Conservation (phyloP, 2,888 invertebrate genomes). For the Xanthorhoe designata region DNA sequence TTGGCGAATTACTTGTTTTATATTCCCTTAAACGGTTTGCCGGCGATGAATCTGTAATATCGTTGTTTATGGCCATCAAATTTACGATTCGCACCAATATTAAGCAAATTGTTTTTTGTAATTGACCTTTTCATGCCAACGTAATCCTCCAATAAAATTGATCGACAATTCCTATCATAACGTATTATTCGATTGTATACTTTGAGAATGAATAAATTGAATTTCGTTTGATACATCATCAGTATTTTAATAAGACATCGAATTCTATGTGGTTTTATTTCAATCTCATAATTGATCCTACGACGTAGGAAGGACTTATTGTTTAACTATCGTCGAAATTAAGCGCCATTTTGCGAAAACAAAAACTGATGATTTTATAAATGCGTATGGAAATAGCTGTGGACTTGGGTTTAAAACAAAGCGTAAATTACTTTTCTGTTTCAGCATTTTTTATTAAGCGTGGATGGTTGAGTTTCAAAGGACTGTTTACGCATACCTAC, state of each 20-base stretch:
- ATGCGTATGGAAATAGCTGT: background rate
- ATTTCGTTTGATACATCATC: too few species aligned
- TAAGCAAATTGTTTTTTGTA: conserved; percentile 39
- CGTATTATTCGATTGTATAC: background rate
- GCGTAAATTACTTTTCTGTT: background rate
- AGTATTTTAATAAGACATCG: too few species aligned
- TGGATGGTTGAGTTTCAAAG: background rate
- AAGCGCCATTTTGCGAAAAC: too few species aligned
- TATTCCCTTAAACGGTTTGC: conserved; percentile 51
- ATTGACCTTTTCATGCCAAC: conserved; percentile 31
- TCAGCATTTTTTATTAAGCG: background rate
- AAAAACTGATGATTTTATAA: too few species aligned
- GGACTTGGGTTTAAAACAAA: background rate
- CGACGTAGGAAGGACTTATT: too few species aligned
- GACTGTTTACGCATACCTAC: background rate
- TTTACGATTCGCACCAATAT: conserved; percentile 46
- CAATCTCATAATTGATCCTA: too few species aligned
- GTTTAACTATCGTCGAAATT: too few species aligned
- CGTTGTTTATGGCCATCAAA: conserved; percentile 56
- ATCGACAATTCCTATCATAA: background rate
- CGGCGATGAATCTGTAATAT: conserved; percentile 59
- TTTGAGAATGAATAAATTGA: too few species aligned
- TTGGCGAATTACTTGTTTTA: conserved; percentile 57
- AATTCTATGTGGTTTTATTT: too few species aligned
- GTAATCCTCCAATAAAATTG: background rate